Conservation (phyloP, 1,140 invertebrate species). For the Euura lappo region DNA sequence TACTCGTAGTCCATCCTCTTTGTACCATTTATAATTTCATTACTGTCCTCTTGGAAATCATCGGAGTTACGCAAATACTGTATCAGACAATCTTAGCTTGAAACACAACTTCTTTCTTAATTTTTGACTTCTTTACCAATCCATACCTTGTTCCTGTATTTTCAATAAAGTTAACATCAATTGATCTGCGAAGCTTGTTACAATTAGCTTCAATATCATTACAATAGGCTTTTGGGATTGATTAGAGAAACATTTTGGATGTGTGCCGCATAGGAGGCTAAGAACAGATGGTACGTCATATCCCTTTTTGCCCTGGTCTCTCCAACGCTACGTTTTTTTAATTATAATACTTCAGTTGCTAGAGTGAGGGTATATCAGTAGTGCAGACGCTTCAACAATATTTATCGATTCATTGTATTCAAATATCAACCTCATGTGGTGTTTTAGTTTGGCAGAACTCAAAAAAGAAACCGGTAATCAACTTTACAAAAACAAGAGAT, state of each 20-base stretch:
- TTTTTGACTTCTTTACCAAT: neutral
- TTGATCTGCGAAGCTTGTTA: too few relatives aligned
- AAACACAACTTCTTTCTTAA: neutral
- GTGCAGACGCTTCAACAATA: too few relatives aligned
- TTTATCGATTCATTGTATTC: too few relatives aligned
- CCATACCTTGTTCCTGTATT: neutral
- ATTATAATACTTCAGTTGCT: neutral
- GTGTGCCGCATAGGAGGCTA: too few relatives aligned
- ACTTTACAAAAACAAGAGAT: constrained; percentile 85
- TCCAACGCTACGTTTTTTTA: neutral
- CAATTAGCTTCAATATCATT: too few relatives aligned
- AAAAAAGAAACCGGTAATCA: constrained; percentile 90
- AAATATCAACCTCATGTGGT: constrained; percentile 25
- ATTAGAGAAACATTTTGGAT: too few relatives aligned
- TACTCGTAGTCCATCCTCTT: neutral
- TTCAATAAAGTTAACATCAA: too few relatives aligned
- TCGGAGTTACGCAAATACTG: too few relatives aligned
- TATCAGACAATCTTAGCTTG: neutral
- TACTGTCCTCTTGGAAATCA: too few relatives aligned
- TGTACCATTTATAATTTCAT: too few relatives aligned
- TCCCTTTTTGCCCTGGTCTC: neutral
- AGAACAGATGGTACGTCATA: too few relatives aligned
- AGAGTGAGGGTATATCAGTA: neutral
- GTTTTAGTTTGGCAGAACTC: constrained; percentile 77
- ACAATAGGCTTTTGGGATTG: too few relatives aligned